Base-by-base conservation (phyloP, 2,797 vertebrate species). In the Adelosebastes latens region DNA sequence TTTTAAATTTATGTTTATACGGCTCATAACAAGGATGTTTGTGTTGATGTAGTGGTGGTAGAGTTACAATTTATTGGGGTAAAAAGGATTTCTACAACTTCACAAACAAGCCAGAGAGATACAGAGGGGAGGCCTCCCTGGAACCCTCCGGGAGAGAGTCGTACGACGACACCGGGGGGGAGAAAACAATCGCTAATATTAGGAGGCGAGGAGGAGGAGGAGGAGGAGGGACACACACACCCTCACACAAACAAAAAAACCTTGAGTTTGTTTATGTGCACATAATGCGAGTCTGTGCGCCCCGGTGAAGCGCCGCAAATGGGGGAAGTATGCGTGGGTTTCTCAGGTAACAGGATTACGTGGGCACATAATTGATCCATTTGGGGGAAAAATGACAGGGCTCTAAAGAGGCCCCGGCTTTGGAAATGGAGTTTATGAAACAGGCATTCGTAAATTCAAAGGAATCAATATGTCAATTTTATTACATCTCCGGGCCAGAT, bases 401-500 rank as follows among this genome's bases (percentile, higher is more conserved):
- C 97, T 97, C 96, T 97, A 97, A 98, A 97, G 97, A 97, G 97
- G 97, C 96, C 96, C 94, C 96, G 95, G 97, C 97, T 97, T 97
- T 96, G 96, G 97, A 97, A 97, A 98, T 94, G 97, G 97, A 98
- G 97, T 98, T 98, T 98, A 99, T 99, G 97, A 99, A 99, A 98
- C 97, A 98, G 97, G 96, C 98, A 97, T 98, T 98, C 97, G 97
- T 98, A 99, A 98, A 98, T 99, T 98, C 97, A 97, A 97, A 98
- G 96, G 97, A 99, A 99, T 99, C 98, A 97, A 99, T 99, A 99
- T 97, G 98, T 99, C 98, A 99, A 97, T 99, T 99, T 99, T 99
- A 98, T 98, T 98, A 99, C 97, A 97, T 98, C 97, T 97, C 95
- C 91, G 94, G 97, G 97, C 97, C 97, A 98, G 97, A 97, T 98